Percentiles rank a stretch among this genome's conserved stretches.
Evolutionary conservation across 2,888 invertebrate species (phyloP).

Genomic region (Cosmorhoe ocellata): DNA sequence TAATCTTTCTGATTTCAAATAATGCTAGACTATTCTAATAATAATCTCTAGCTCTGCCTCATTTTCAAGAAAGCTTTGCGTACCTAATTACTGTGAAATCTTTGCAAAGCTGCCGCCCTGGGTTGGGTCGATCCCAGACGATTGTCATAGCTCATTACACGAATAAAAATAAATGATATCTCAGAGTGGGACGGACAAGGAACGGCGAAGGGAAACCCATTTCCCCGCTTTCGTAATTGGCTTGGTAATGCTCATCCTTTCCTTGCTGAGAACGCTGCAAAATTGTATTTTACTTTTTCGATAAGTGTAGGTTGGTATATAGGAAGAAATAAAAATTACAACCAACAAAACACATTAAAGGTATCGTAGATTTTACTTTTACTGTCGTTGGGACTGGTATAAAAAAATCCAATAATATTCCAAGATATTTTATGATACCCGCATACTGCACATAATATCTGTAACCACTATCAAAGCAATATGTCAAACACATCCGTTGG

Average conservation of each 20-base stretch:
- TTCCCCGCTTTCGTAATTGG: conserved; percentile 51
- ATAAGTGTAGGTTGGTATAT: no score
- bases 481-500: conserved; percentile 75
- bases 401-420: background rate
- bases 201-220: conserved; percentile 39
- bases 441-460: conserved; percentile 43
- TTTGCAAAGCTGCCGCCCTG: conserved; percentile 10
- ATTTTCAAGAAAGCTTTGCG: conserved; percentile 11
- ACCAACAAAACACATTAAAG: no score
- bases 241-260: conserved; percentile 34
- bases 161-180: conserved; percentile 71
- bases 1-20: no score
- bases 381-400: no score
- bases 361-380: no score
- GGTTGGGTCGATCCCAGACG: conserved; percentile 52
- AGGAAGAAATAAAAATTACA: no score
- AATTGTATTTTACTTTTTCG: conserved; percentile 2
- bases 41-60: background rate
- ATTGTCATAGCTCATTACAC: conserved; percentile 71
- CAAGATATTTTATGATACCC: conserved; percentile 57
- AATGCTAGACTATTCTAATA: no score
- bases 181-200: conserved; percentile 48
- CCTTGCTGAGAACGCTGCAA: conserved; percentile 12
- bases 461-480: conserved; percentile 73
- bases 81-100: conserved; percentile 19